Evolutionary conservation across 2,797 vertebrate genomes (phyloP).

Genomic region (Thalassophryne amazonica): DNA sequence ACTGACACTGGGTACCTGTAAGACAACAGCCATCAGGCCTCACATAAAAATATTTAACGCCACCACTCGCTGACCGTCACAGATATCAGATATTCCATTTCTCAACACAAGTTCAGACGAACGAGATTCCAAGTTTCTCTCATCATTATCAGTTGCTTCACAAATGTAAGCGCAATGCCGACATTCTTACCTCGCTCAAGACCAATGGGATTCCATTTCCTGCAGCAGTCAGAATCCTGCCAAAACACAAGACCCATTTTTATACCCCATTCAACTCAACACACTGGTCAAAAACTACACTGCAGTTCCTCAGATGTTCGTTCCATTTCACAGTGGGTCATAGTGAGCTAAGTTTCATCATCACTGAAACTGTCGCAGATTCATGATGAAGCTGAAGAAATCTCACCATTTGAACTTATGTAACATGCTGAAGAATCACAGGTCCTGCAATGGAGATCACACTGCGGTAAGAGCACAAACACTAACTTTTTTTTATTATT

Average conservation of each 20-base stretch:
- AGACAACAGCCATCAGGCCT: not conserved
- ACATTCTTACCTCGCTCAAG: not conserved
- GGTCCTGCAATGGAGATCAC: not conserved
- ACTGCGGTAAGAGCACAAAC: not conserved
- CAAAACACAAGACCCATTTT: not conserved
- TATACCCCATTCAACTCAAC: not conserved
- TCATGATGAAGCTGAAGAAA: no score
- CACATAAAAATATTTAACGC: rapidly evolving
- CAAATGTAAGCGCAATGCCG: not conserved
- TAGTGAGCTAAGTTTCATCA: slow-evolving; percentile 83
- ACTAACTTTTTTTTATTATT: rapidly evolving
- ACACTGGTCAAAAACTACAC: not conserved
- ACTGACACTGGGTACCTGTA: slow-evolving; percentile 37
- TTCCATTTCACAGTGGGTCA: slow-evolving; percentile 77
- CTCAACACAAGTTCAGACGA: slow-evolving; percentile 76
- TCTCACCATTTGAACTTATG: not conserved
- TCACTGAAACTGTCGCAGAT: slow-evolving; percentile 70
- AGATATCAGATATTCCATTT: slow-evolving; percentile 51
- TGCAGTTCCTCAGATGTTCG: slow-evolving; percentile 70
- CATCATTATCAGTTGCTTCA: slow-evolving; percentile 77
- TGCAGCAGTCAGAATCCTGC: not conserved
- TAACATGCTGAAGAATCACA: no score
- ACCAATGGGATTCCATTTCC: not conserved
- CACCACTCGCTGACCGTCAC: rapidly evolving
- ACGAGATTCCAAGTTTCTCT: slow-evolving; percentile 72